Evolutionary conservation across 2,888 invertebrate species (phyloP), one percentile per base, ranked within the genome.

Genomic region (Cephonodes hylas): DNA sequence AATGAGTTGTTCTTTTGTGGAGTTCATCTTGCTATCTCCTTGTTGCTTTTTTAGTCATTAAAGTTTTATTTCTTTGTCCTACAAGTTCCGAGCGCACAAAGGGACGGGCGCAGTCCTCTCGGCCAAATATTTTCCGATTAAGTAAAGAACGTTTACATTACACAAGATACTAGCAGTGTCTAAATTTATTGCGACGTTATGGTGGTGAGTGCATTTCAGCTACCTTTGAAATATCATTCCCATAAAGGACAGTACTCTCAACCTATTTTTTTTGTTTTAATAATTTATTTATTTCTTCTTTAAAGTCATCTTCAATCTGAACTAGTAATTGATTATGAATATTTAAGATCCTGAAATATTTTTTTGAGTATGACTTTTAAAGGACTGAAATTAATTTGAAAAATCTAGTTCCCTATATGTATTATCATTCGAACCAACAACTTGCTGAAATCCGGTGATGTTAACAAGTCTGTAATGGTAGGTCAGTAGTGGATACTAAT

Each of bases 111-210:
- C 25, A 6, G 48, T 53, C 27, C 4, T 31, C 31, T 27, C 8
- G 34, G 5, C 79, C 73, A 79, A 83, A 86, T 87, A 85, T 84
- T 86, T 85, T 83, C 75, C 78, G 82, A 86, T 89, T 86, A 87
- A 80, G 79, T 82, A 84, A 83, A 81, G 77, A 83, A 84, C 81
- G 81, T 82, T 86, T 84, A 84, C 81, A 82, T 87, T 84, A 81
- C 79, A 81, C 78, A 76, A 82, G 83, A 84, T 84, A 85, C 84
- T 80, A 78, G 83, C 83, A 80, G 77, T 83, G 81, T 88, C 86
- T 83, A 78, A 84, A 89, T 89, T 89, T 89, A 88, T 87, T 80
- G 79, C 82, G 70, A 79, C 78, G 83, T 84, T 86, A 85, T 77
- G 80, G 82, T 83, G 82, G 84, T 76, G 84, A 86, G 85, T 87